Evolutionary conservation across 2,888 invertebrate genomes (phyloP).

Genomic region (Euclidia mi): DNA sequence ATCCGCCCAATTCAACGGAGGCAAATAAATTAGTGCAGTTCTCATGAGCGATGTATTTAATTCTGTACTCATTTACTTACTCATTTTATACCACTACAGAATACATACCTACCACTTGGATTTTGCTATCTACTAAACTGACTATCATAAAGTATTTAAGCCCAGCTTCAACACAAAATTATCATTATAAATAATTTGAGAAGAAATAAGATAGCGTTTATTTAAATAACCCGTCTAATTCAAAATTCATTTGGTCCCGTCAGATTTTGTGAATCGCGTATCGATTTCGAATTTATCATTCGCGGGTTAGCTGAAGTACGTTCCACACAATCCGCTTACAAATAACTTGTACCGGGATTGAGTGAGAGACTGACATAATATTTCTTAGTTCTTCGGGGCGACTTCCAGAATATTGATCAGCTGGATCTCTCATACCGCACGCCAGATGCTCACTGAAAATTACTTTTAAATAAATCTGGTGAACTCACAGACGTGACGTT

Average conservation of each 20-base stretch:
- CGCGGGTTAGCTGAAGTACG: constrained; percentile 43
- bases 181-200: too few species aligned
- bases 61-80: constrained; percentile 12
- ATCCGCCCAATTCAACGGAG: constrained; percentile 5
- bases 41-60: constrained; percentile 17
- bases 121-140: background rate
- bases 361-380: constrained; percentile 86
- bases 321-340: constrained; percentile 64
- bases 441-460: constrained; percentile 88
- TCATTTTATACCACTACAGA: constrained; percentile 2
- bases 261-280: constrained; percentile 50
- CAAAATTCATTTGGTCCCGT: constrained; percentile 43
- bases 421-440: constrained; percentile 85
- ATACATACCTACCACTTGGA: background rate
- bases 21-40: constrained; percentile 16
- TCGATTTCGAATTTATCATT: constrained; percentile 59
- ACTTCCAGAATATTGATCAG: constrained; percentile 88
- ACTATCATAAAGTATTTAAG: constrained; percentile 9
- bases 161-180: background rate
- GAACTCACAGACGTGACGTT: constrained; percentile 69
- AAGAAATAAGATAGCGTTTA: constrained; percentile 6
- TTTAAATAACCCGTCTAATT: constrained; percentile 47
- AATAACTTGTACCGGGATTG: constrained; percentile 79
- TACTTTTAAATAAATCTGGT: constrained; percentile 87
- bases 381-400: constrained; percentile 84